phyloP scores from a whole-genome alignment of 2,113 vertebrate species.

The Salminus brasiliensis region DNA sequence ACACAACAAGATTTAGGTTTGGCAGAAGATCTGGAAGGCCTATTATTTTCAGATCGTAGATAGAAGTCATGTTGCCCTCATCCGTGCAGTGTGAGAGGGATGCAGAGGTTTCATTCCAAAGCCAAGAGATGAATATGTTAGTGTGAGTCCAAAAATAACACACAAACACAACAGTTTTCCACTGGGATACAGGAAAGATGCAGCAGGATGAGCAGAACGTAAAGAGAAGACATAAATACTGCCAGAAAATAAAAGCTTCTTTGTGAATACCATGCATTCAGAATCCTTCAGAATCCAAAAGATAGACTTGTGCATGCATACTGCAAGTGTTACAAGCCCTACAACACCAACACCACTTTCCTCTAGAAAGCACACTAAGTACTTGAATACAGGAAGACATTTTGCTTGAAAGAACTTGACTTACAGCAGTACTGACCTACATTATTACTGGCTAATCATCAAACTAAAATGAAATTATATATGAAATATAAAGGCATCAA shows the following conservation, averaged over 20 bases:
- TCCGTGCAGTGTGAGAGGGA: neutral
- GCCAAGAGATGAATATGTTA: neutral
- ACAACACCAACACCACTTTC: neutral
- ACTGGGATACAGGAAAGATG: neutral
- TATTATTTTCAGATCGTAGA: conserved; percentile 2
- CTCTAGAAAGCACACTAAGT: too few relatives aligned
- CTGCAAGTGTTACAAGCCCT: neutral
- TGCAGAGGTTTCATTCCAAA: neutral
- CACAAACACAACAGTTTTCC: neutral
- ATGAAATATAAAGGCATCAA: too few relatives aligned
- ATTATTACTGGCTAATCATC: too few relatives aligned
- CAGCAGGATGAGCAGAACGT: neutral
- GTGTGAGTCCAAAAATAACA: neutral
- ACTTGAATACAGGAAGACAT: too few relatives aligned
- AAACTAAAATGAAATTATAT: too few relatives aligned
- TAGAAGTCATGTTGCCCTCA: neutral
- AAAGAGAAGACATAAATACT: too few relatives aligned
- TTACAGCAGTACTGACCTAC: too few relatives aligned
- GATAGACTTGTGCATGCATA: neutral
- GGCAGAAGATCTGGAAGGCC: neutral
- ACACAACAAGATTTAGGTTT: neutral
- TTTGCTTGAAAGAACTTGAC: too few relatives aligned
- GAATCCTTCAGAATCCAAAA: neutral
- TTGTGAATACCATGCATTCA: neutral
- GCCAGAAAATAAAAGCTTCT: too few relatives aligned